A percentile compares a stretch with the other conserved stretches of the same genome.
These are phyloP conservation scores for Ectropis grisescens DNA, from an alignment of 1,140 invertebrate genomes.

Conservation along the genomic window DNA sequence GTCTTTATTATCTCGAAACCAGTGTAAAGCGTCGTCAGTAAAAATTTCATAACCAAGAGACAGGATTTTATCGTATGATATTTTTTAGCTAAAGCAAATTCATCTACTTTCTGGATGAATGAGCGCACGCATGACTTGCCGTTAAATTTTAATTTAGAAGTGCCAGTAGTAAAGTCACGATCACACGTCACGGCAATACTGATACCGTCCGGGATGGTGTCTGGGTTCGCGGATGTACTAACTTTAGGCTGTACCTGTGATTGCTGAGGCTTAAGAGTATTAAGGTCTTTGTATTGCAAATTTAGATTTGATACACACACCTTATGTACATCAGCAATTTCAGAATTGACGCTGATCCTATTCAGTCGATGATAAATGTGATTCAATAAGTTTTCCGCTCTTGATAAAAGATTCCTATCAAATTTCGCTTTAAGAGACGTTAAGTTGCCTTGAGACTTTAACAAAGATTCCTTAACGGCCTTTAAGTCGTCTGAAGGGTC, in stretches of 20 bases:
- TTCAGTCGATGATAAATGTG: constrained; percentile 8
- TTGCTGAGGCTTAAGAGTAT: not conserved
- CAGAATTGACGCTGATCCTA: constrained; percentile 2
- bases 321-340: too few relatives aligned
- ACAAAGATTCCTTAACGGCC: too few relatives aligned
- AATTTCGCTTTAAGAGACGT: constrained; percentile 1
- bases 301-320: constrained; percentile 1
- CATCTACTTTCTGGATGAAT: too few relatives aligned
- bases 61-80: not conserved
- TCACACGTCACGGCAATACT: too few relatives aligned
- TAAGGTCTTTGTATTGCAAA: not conserved
- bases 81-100: not conserved
- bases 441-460: constrained; percentile 2
- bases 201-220: too few relatives aligned
- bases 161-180: too few relatives aligned
- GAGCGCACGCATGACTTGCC: too few relatives aligned
- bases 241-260: not conserved
- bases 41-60: not conserved
- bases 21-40: too few relatives aligned
- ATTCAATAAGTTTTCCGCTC: constrained; percentile 7
- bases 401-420: constrained; percentile 6
- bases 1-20: too few relatives aligned
- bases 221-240: not conserved
- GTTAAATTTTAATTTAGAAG: too few relatives aligned
- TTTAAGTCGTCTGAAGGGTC: constrained; percentile 4